Conservation (phyloP, 2,113 vertebrate genomes). For the Datnioides undecimradiatus region DNA sequence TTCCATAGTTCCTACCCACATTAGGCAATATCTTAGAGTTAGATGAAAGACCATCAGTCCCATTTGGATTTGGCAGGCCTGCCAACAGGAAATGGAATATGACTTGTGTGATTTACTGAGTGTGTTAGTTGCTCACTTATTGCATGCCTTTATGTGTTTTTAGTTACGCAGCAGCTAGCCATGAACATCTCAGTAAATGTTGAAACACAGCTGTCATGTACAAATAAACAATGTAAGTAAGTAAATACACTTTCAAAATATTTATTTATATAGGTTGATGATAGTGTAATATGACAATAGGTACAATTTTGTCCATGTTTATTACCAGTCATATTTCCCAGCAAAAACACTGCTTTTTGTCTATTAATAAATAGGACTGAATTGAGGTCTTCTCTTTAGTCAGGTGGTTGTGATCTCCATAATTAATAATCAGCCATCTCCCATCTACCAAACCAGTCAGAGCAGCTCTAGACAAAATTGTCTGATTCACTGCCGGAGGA, state of each 20-base stretch:
- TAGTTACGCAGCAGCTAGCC: not conserved
- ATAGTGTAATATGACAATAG: too few relatives aligned
- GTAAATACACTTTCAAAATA: not conserved
- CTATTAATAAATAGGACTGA: too few relatives aligned
- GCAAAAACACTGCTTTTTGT: too few relatives aligned
- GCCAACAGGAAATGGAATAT: conserved; percentile 38
- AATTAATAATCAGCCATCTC: conserved; percentile 7
- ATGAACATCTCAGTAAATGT: not conserved
- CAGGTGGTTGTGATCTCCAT: not conserved
- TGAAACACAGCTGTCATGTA: conserved; percentile 27
- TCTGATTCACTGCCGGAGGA: not conserved
- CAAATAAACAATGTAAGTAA: not conserved
- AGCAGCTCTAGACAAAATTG: not conserved
- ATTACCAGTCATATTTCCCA: too few relatives aligned
- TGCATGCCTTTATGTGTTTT: not conserved
- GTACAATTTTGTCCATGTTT: too few relatives aligned
- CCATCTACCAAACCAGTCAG: conserved; percentile 5
- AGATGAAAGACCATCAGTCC: conserved; percentile 32
- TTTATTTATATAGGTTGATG: not conserved
- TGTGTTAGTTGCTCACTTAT: conserved; percentile 19
- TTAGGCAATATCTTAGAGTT: conserved; percentile 17
- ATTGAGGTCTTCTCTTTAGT: too few relatives aligned
- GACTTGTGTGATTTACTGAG: conserved; percentile 19
- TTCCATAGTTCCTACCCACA: conserved; percentile 32
- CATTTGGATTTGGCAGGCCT: conserved; percentile 9